phyloP scores from a whole-genome alignment of 2,888 invertebrate species.

The Agrilus mali region DNA sequence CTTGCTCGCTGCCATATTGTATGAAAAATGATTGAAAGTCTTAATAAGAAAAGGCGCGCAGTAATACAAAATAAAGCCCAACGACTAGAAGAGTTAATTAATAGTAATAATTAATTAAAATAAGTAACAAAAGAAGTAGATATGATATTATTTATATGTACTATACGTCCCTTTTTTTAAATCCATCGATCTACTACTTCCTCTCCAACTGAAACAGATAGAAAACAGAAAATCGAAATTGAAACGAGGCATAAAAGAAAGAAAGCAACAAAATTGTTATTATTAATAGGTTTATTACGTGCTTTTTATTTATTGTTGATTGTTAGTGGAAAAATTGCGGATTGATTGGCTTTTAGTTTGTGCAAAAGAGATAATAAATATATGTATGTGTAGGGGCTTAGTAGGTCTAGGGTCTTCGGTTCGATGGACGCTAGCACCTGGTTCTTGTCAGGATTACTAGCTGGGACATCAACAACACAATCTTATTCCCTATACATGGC shows the following conservation, averaged over 20 bases:
- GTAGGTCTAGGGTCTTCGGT: slow-evolving; percentile 6
- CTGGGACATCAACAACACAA: slow-evolving; percentile 14
- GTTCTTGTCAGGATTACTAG: slow-evolving; percentile 10
- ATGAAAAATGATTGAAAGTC: slow-evolving; percentile 7
- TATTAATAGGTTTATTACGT: too few relatives aligned
- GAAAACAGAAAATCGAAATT: slow-evolving; percentile 9
- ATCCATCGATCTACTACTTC: slow-evolving; percentile 59
- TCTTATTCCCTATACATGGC: slow-evolving; percentile 20
- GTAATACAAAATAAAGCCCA: not conserved
- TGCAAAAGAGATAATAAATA: too few relatives aligned
- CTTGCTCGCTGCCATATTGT: slow-evolving; percentile 6
- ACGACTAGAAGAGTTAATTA: not conserved
- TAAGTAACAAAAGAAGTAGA: not conserved
- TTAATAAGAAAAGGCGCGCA: slow-evolving; percentile 7
- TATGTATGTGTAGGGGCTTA: not conserved
- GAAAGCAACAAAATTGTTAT: too few relatives aligned
- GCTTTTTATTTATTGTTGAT: too few relatives aligned
- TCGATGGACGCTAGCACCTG: slow-evolving; percentile 8
- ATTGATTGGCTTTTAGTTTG: too few relatives aligned
- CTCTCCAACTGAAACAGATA: slow-evolving; percentile 54
- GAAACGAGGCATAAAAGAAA: slow-evolving; percentile 2
- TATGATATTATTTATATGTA: too few relatives aligned
- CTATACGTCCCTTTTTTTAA: slow-evolving; percentile 18
- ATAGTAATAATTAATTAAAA: slow-evolving; percentile 4
- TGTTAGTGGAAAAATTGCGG: too few relatives aligned